Conservation (phyloP, 2,113 vertebrate genomes). For the Hemiprocne comata region DNA sequence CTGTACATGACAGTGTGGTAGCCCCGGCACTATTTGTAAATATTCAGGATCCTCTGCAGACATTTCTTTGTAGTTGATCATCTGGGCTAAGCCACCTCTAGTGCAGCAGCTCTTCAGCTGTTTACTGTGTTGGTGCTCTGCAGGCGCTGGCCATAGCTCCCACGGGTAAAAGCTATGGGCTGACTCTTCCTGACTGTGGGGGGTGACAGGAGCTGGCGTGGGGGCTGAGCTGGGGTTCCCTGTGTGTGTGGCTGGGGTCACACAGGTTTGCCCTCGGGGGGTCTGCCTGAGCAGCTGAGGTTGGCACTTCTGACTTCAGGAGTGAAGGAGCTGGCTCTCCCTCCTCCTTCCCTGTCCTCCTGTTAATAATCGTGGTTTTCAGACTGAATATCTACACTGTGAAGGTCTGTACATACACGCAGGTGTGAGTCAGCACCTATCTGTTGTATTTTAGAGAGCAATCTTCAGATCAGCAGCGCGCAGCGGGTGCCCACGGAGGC, state of each 20-base stretch:
- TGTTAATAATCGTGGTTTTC: neutral
- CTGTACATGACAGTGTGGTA: neutral
- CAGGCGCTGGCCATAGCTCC: neutral
- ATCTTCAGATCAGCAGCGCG: fast-evolving
- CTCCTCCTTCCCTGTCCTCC: no score
- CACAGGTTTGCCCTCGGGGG: fast-evolving
- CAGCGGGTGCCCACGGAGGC: neutral
- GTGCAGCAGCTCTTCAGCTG: neutral
- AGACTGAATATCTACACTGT: neutral
- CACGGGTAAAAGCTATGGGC: fast-evolving
- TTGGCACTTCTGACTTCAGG: neutral
- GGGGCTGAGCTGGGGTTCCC: neutral
- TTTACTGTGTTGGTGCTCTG: neutral
- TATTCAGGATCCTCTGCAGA: neutral
- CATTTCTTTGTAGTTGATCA: neutral
- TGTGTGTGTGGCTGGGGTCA: neutral
- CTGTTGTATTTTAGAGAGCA: neutral
- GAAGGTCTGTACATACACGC: neutral
- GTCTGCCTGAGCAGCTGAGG: neutral
- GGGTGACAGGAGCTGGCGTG: neutral
- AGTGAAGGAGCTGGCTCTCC: neutral
- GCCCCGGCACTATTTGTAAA: neutral
- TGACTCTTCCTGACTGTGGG: neutral
- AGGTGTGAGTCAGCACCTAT: neutral
- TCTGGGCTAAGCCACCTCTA: neutral